A percentile compares a stretch with the other conserved stretches of the same genome.
Conservation (phyloP, 2,797 vertebrate species). For the Macrochelys suwanniensis region DNA sequence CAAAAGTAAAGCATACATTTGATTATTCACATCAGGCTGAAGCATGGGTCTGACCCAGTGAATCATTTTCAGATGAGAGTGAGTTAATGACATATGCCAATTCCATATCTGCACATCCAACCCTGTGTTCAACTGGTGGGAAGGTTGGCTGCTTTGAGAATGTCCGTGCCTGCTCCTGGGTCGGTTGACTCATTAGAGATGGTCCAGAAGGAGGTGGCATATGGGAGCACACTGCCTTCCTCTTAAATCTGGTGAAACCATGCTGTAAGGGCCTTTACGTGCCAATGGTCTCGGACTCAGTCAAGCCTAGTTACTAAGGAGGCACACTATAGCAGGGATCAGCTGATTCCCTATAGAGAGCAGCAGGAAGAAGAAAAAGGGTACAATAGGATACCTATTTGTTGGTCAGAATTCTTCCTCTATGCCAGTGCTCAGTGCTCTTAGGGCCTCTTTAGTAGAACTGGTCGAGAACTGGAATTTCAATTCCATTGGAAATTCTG, state of each 20-base stretch:
- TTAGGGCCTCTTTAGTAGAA: not conserved
- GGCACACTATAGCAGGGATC: not conserved
- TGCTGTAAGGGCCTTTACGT: not conserved
- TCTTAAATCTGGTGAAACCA: constrained; percentile 1
- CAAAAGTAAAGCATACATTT: not conserved
- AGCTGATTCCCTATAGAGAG: not conserved
- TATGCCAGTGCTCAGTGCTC: not conserved
- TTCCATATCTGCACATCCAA: not conserved
- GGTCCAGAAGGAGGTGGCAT: not conserved
- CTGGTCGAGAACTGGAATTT: not conserved
- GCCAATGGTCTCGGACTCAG: no score
- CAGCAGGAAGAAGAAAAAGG: not conserved
- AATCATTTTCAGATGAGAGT: not conserved
- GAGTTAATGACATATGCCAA: not conserved
- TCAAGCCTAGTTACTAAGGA: not conserved
- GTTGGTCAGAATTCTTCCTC: not conserved
- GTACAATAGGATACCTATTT: not conserved
- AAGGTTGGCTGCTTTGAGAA: not conserved
- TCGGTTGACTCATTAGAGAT: not conserved
- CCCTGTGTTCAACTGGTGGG: not conserved
- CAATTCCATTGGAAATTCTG: no score
- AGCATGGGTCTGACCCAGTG: not conserved
- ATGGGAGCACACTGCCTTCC: not conserved
- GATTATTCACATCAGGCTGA: not conserved
- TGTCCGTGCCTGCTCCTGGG: not conserved